Percentiles rank a stretch among this genome's conserved stretches.
Evolutionary conservation across 2,113 vertebrate species (phyloP).

Genomic region (Salvelinus sp.): DNA sequence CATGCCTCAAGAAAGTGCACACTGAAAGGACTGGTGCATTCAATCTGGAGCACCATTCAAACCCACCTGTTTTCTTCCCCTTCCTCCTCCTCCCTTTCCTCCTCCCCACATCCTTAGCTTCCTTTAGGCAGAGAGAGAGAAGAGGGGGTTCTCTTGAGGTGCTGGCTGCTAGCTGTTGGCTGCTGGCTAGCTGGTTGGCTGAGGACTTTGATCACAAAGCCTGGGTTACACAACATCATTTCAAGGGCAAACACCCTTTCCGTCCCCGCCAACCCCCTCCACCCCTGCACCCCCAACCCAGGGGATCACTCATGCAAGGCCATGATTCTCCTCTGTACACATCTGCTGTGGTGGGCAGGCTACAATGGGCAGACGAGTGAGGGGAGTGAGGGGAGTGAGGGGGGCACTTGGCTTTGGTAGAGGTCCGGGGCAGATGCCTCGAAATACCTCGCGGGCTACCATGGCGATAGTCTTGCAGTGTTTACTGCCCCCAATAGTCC

Average conservation of each 20-base stretch:
- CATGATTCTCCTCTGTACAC: conserved; percentile 62
- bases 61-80: conserved; percentile 55
- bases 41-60: conserved; percentile 43
- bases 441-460: conserved; percentile 64
- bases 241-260: conserved; percentile 43
- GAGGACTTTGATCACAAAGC: neutral
- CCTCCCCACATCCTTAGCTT: neutral
- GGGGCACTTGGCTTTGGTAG: conserved; percentile 65
- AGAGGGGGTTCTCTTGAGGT: conserved; percentile 5
- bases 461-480: conserved; percentile 77
- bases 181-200: no score
- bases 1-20: no score
- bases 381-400: conserved; percentile 46
- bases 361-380: conserved; percentile 53
- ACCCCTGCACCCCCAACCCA: conserved; percentile 46
- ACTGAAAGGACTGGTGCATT: conserved; percentile 45
- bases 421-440: conserved; percentile 66
- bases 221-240: conserved; percentile 43
- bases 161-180: no score
- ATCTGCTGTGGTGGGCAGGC: conserved; percentile 73
- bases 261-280: conserved; percentile 25
- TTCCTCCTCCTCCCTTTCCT: neutral
- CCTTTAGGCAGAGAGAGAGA: neutral
- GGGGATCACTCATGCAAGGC: conserved; percentile 67
- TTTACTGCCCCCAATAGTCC: conserved; percentile 70